Base-by-base conservation (phyloP, 2,888 invertebrate species). In the Aspidiotus destructor region DNA sequence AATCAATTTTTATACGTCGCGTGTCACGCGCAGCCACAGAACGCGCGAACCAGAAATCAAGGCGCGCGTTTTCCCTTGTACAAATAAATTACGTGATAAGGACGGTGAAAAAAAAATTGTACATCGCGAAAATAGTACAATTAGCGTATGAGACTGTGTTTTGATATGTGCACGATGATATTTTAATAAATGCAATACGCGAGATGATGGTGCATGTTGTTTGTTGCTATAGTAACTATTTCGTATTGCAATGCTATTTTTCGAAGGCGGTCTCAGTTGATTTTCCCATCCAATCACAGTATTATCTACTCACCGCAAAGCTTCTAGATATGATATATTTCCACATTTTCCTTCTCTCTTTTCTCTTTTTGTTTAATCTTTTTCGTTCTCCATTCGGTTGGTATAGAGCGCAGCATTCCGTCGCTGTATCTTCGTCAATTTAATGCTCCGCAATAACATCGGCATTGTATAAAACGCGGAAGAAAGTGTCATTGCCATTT, bases 261-360 rank as follows among this genome's bases (percentile, higher is more conserved):
- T 53, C 63, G 67, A 67, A 67, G 67, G 67, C 67, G 67, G 67
- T 67, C 58, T 58, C 58, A 44, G 58, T 48, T 67, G 67, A 67
- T 67, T 67, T 67, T 58, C 48, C 67, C 58, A 67, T 60, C 67
- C 67, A 67, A 67, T 67, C 67, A 67, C 67, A 60, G 57, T 67
- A 67, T 67, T 60, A 67, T 67, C 58, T 67, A 67, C 67, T 67
- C 67, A 52, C 67, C 67, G 52, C 67, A 67, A 67, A 67, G 55
- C 53, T 28, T 62, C 28, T 62, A 62, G 28, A 28, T 41, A 63
- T 53, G 54, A 52, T 54, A 53, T 63, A 54, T 41, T 17, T 57
- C 57, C 10, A 54, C 15, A 60, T 58, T 58, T 67, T 62, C 48
- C 48, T 58, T 60, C 48, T 58, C 57, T 58, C 60, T 48, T 44